These are phyloP conservation scores for Protomyctophum bolini DNA, from an alignment of 2,113 vertebrate species.

Conservation along the genomic window DNA sequence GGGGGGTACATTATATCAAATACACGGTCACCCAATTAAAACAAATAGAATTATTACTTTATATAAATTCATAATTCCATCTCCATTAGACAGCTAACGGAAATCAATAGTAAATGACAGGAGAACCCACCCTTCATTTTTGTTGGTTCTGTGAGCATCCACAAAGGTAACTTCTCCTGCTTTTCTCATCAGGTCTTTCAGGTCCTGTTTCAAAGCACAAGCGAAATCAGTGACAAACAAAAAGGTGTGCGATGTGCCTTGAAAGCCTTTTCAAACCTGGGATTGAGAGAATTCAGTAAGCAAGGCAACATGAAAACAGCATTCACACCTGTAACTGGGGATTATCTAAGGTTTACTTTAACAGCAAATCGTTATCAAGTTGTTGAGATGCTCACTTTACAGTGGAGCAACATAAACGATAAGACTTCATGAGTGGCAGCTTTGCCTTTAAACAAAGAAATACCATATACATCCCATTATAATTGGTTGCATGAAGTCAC, in stretches of 20 bases:
- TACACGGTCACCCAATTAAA: not conserved
- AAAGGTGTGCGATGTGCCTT: not conserved
- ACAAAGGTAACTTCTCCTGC: slow-evolving; percentile 94
- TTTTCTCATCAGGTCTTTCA: slow-evolving; percentile 95
- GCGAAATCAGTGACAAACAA: slow-evolving; percentile 31
- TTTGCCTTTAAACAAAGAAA: slow-evolving; percentile 17
- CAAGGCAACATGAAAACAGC: slow-evolving; percentile 49
- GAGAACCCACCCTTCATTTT: slow-evolving; percentile 87
- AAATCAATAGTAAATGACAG: rapidly evolving
- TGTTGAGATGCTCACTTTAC: slow-evolving; percentile 42
- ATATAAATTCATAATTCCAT: too few species aligned
- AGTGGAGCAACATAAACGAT: slow-evolving; percentile 45
- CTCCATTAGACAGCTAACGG: not conserved
- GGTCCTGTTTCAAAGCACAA: slow-evolving; percentile 82
- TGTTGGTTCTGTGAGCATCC: slow-evolving; percentile 91
- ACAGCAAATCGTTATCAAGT: slow-evolving; percentile 21
- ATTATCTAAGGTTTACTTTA: slow-evolving; percentile 43
- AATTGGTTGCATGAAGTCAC: slow-evolving; percentile 15
- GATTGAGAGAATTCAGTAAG: slow-evolving; percentile 41
- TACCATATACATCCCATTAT: slow-evolving; percentile 7
- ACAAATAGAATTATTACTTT: not conserved
- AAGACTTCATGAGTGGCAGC: slow-evolving; percentile 28
- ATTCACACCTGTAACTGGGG: slow-evolving; percentile 17
- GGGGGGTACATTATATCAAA: not conserved
- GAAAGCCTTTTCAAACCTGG: slow-evolving; percentile 63